phyloP scores from a whole-genome alignment of 92 coral and sea anemone species.

The Chrysogorgia sp. region DNA sequence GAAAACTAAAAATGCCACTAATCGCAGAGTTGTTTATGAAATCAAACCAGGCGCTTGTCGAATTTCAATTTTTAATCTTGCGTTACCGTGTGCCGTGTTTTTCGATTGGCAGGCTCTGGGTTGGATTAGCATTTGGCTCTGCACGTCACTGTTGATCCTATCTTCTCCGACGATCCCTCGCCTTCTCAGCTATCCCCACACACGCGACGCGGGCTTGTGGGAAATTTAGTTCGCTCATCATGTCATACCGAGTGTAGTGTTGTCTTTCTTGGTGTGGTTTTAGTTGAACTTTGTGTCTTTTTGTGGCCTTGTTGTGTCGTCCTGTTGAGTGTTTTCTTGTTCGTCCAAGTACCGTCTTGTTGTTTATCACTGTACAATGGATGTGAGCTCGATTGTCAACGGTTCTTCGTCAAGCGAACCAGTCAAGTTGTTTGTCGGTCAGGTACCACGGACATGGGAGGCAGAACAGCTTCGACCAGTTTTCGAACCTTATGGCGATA shows the following conservation, averaged over 20 bases:
- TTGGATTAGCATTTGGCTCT: too few species aligned
- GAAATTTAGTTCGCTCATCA: neutral
- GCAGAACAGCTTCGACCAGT: slow-evolving; percentile 88
- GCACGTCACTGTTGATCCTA: too few species aligned
- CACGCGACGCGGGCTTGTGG: slow-evolving; percentile 8
- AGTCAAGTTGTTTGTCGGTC: slow-evolving; percentile 91
- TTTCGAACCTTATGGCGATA: slow-evolving; percentile 90
- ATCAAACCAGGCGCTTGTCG: too few species aligned
- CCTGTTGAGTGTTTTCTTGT: slow-evolving; percentile 42
- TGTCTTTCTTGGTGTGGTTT: slow-evolving; percentile 29
- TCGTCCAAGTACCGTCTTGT: slow-evolving; percentile 8
- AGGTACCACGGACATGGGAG: slow-evolving; percentile 98
- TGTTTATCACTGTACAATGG: slow-evolving; percentile 20
- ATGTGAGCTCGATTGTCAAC: slow-evolving; percentile 23
- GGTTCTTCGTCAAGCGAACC: slow-evolving; percentile 46
- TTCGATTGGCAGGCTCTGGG: too few species aligned
- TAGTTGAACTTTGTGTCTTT: slow-evolving; percentile 37
- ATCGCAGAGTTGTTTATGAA: too few species aligned
- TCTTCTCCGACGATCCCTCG: too few species aligned
- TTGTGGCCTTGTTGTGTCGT: slow-evolving; percentile 24
- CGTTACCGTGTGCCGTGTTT: too few species aligned
- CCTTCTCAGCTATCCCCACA: neutral
- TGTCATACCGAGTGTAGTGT: slow-evolving; percentile 29
- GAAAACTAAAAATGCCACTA: too few species aligned
- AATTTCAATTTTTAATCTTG: too few species aligned